Evolutionary conservation across 2,797 vertebrate genomes (phyloP).

Genomic region (Sebastes cheni): DNA sequence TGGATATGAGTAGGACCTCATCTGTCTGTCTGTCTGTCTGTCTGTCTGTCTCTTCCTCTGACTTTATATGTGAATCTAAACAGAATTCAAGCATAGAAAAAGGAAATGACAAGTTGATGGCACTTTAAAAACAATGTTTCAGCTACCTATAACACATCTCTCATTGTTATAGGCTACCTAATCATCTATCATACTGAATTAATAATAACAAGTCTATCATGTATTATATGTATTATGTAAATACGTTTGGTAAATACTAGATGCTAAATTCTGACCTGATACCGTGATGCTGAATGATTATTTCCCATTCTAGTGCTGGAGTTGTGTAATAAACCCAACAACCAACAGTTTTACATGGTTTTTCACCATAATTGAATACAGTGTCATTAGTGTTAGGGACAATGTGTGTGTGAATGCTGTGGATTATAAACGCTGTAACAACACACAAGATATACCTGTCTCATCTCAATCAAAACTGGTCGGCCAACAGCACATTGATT

Average conservation of each 20-base stretch:
- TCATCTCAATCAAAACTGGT: neutral
- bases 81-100: neutral
- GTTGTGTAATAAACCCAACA: neutral
- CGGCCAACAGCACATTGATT: neutral
- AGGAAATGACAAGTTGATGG: neutral
- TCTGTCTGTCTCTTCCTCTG: neutral
- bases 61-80: neutral
- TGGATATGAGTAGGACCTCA: neutral
- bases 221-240: neutral
- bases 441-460: neutral
- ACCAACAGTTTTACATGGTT: neutral
- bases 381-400: neutral
- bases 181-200: neutral
- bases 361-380: neutral
- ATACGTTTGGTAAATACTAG: neutral
- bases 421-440: neutral
- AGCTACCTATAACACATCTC: neutral
- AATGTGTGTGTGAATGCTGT: neutral
- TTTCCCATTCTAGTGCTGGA: neutral
- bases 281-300: neutral
- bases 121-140: neutral
- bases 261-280: neutral
- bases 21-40: neutral
- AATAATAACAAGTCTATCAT: neutral
- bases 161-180: neutral